phyloP scores from a whole-genome alignment of 2,888 invertebrate species.

The Ptychoptera albimana region DNA sequence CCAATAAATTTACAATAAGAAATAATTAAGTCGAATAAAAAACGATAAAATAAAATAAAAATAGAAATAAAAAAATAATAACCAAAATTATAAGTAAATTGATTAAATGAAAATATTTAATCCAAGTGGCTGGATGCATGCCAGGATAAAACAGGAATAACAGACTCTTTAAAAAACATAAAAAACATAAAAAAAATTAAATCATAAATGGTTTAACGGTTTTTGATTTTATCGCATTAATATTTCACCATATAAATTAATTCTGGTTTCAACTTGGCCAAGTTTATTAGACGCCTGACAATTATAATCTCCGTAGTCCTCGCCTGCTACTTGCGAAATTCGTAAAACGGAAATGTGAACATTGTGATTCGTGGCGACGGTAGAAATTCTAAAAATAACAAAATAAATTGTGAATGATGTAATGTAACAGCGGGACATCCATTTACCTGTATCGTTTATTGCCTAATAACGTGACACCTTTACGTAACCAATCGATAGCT shows the following conservation, averaged over 20 bases:
- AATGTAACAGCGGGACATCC: background rate
- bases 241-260: slow-evolving; percentile 20
- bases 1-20: too few species aligned
- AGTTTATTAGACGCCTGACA: slow-evolving; percentile 29
- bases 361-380: background rate
- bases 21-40: too few species aligned
- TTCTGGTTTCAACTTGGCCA: slow-evolving; percentile 24
- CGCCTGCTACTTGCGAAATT: background rate
- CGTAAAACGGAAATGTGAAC: background rate
- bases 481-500: slow-evolving; percentile 22
- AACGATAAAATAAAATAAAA: too few species aligned
- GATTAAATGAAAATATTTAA: too few species aligned
- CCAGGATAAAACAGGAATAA: background rate
- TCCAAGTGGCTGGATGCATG: too few species aligned
- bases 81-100: too few species aligned
- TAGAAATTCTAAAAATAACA: background rate
- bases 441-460: slow-evolving; percentile 10
- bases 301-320: slow-evolving; percentile 25
- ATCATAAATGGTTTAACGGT: background rate
- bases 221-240: background rate
- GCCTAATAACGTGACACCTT: slow-evolving; percentile 6
- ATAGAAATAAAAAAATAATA: too few species aligned
- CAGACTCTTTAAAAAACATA: background rate
- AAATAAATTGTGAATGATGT: background rate
- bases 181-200: background rate